Evolutionary conservation across 2,888 invertebrate genomes (phyloP).

Genomic region (Pachydiplax longipennis): DNA sequence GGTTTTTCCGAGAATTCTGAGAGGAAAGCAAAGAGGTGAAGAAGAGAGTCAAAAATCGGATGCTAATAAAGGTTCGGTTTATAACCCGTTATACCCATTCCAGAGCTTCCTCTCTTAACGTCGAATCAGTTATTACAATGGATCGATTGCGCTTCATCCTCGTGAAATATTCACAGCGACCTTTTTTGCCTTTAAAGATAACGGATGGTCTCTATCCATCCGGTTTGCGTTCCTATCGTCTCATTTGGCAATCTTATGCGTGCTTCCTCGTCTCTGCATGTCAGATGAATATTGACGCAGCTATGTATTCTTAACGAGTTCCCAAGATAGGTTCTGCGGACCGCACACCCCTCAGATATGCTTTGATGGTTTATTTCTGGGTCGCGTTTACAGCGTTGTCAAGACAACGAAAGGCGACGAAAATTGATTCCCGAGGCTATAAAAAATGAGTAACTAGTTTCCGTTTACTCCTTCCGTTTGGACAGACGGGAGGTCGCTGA

Average conservation of each 20-base stretch:
- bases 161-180: background rate
- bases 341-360: background rate
- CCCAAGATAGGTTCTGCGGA: background rate
- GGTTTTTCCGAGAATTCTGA: background rate
- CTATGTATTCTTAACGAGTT: background rate
- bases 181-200: background rate
- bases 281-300: background rate
- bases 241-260: background rate
- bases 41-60: background rate
- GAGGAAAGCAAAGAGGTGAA: background rate
- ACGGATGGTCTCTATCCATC: background rate
- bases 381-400: background rate
- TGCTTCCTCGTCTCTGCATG: background rate
- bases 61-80: background rate
- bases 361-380: background rate
- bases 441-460: too few relatives aligned
- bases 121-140: background rate
- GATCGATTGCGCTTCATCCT: background rate
- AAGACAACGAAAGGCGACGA: background rate
- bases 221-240: background rate
- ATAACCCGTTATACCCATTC: background rate
- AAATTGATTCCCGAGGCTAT: too few relatives aligned
- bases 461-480: too few relatives aligned
- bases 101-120: background rate
- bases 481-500: too few relatives aligned